Evolutionary conservation across 1,140 invertebrate genomes (phyloP), one percentile per base, ranked within the genome.

Genomic region (Papilio dardanus): DNA sequence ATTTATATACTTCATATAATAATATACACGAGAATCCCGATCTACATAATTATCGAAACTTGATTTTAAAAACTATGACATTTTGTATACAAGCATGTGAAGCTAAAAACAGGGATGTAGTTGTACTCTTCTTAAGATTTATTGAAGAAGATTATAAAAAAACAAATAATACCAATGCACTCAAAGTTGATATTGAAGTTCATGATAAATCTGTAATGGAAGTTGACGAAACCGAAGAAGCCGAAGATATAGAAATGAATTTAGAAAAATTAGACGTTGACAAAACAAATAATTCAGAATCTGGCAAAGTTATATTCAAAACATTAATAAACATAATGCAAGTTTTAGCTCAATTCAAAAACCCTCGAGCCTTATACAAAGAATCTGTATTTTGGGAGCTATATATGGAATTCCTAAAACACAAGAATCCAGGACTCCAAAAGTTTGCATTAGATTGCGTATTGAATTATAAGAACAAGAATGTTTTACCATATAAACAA

Each of bases 371-470:
- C 8, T 89, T 98, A 62, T 96, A 96, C 82, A 95, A 95, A 77
- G 97, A 98, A 90, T 89, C 95, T 6, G 95, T 97, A 81, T 94
- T 99, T 46, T 94, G 95, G 78, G 94, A 95, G 76, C 95, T 98
- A 30, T 98, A 97, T 85, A 91, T 96, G 78, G 96, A 98, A 81
- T 94, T 99, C 62, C 87, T 99, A 7, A 95, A 95, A 50, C 96
- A 97, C 73, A 96, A 96, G 83, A 97, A 97, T 92, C 82, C 95
- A 0, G 94, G 96, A 7, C 93, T 99, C 42, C 98, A 99, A 88
- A 98, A 97, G 87, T 94, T 95, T 74, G 97, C 98, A 0, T 93
- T 99, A 62, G 96, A 97, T 84, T 99, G 98, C 90, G 85, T 99
- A 4, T 93, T 98, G 74, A 96, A 96, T 4, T 99, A 98, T 87